Conservation (phyloP, 2,113 vertebrate species). For the Caloenas nicobarica region DNA sequence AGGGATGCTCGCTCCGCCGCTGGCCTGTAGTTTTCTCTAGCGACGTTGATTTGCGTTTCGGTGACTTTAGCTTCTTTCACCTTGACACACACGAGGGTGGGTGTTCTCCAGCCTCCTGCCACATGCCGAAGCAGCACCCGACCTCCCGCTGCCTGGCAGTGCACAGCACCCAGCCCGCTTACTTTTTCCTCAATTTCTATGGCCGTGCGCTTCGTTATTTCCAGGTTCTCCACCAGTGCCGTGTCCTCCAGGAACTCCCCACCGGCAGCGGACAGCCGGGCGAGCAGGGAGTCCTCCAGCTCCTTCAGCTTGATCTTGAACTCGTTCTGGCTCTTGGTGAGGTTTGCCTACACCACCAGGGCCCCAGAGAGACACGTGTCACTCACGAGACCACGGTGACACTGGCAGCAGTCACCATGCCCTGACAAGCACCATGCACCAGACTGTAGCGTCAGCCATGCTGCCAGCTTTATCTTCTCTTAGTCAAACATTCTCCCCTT, state of each 20-base stretch:
- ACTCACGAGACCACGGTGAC: accelerated
- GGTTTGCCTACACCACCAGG: slow-evolving; percentile 57
- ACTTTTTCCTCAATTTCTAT: slow-evolving; percentile 79
- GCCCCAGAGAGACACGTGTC: accelerated
- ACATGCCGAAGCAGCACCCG: accelerated
- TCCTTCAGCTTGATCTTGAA: slow-evolving; percentile 80
- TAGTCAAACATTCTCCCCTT: not conserved
- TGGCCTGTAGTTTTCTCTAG: slow-evolving; percentile 73
- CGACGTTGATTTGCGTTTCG: slow-evolving; percentile 70
- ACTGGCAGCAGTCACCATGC: accelerated
- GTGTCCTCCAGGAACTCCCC: slow-evolving; percentile 77
- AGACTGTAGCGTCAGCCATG: not conserved
- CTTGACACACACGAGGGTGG: not conserved
- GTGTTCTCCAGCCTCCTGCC: not conserved
- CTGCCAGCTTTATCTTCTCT: not conserved
- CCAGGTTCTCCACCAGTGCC: slow-evolving; percentile 76
- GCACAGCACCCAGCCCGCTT: not conserved
- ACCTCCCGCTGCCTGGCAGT: not conserved
- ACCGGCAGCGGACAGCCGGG: slow-evolving; percentile 67
- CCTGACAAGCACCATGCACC: no score
- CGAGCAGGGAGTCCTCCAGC: slow-evolving; percentile 77
- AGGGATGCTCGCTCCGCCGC: slow-evolving; percentile 69
- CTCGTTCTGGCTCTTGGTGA: slow-evolving; percentile 79
- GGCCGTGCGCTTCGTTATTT: slow-evolving; percentile 76
- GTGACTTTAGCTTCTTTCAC: slow-evolving; percentile 77